Evolutionary conservation across 1,140 invertebrate species (phyloP), one percentile per base, ranked within the genome.

Genomic region (Theocolax elegans): DNA sequence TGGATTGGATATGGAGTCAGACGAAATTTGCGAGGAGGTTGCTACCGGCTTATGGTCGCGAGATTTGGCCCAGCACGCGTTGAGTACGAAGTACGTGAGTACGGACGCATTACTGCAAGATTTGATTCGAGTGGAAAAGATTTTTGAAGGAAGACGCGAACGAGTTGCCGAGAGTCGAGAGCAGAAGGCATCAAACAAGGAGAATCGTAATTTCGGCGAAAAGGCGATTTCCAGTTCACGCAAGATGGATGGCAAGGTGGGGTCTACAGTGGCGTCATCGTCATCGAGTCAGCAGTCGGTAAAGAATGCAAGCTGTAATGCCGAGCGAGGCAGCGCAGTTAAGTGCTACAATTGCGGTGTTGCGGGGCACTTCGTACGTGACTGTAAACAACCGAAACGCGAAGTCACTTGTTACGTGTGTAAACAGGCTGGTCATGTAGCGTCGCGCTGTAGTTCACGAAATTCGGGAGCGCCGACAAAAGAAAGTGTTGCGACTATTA

Each of bases 261-360:
- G n/a, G n/a, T n/a, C n/a, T n/a, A n/a, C n/a, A n/a, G n/a, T n/a
- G n/a, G n/a, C n/a, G n/a, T n/a, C n/a, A n/a, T n/a, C n/a, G n/a
- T n/a, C n/a, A n/a, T n/a, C n/a, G n/a, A n/a, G n/a, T n/a, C n/a
- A n/a, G n/a, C n/a, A n/a, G n/a, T n/a, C n/a, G n/a, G n/a, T n/a
- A n/a, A n/a, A n/a, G n/a, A n/a, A n/a, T n/a, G n/a, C n/a, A n/a
- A n/a, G n/a, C n/a, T 13, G 42, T 23, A 46, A 62, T 17, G 12
- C 25, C 3, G 29, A 15, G 19, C 15, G 38, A 60, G 38, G 17
- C 1, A 42, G 31, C n/a, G 17, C 58, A 4, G 15, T 19, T 12
- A 17, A 42, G 29, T 67, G 54, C 49, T 71, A 59, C 27, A 67
- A 67, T 63, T 59, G 62, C 15, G 6, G 31, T 0, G 35, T 62